Conservation (phyloP, 2,888 invertebrate genomes). For the Heliconius erato region DNA sequence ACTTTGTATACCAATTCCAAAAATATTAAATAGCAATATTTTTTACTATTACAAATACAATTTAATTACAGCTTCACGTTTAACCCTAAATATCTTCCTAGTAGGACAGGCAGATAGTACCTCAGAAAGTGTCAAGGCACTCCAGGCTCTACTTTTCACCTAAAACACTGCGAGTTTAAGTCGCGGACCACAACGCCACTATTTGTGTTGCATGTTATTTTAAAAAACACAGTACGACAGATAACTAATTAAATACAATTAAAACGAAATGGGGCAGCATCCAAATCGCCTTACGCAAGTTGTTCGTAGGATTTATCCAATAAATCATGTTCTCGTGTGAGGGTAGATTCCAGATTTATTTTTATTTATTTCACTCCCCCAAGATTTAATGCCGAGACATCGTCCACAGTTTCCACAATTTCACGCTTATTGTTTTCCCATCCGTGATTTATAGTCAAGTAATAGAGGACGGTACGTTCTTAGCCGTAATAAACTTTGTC, state of each 20-base stretch:
- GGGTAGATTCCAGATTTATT: conserved; percentile 80
- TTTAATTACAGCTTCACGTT: too few species aligned
- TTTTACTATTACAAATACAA: too few species aligned
- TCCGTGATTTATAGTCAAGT: conserved; percentile 84
- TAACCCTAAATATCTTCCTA: too few species aligned
- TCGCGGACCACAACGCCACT: background rate
- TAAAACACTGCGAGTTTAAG: background rate
- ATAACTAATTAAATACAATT: conserved; percentile 69
- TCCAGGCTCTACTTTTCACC: background rate
- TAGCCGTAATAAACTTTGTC: conserved; percentile 84
- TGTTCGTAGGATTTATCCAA: conserved; percentile 60
- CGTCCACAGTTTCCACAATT: conserved; percentile 85
- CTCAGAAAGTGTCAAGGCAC: too few species aligned
- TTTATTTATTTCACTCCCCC: conserved; percentile 85
- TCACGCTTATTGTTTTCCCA: conserved; percentile 87
- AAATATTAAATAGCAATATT: background rate
- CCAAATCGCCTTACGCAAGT: conserved; percentile 54
- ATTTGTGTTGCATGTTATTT: background rate
- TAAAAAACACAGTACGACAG: background rate
- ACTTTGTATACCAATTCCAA: conserved; percentile 8
- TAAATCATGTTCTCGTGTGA: conserved; percentile 81
- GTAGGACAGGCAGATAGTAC: too few species aligned
- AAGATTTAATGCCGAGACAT: conserved; percentile 84
- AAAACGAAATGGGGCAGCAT: conserved; percentile 55
- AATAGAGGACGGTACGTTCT: conserved; percentile 84